Conservation (phyloP, 1,140 invertebrate species). For the Rhizoglyphus robini region DNA sequence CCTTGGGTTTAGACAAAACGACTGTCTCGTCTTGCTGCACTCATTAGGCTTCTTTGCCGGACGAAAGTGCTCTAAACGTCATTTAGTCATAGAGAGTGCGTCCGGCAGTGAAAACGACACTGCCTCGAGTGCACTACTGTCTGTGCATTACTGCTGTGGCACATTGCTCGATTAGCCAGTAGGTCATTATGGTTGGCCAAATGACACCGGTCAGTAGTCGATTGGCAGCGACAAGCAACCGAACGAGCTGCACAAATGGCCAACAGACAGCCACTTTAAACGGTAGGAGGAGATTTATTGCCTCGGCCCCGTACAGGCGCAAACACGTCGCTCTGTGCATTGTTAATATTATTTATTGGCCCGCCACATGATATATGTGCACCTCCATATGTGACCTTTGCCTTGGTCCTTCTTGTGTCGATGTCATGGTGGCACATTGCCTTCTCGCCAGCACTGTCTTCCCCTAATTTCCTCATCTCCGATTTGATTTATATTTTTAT, state of each 20-base stretch:
- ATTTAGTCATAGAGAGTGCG: background rate
- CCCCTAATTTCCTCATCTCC: slow-evolving; percentile 4
- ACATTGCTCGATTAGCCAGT: background rate
- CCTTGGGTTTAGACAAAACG: background rate
- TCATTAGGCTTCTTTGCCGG: background rate
- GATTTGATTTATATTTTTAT: slow-evolving; percentile 6
- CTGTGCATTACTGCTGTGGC: too few species aligned
- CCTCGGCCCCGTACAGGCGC: background rate
- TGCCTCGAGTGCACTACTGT: background rate
- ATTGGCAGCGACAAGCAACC: too few species aligned
- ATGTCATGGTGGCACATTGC: background rate
- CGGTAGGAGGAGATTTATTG: slow-evolving; percentile 17
- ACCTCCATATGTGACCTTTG: slow-evolving; percentile 13
- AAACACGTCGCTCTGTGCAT: background rate
- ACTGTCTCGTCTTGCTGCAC: background rate
- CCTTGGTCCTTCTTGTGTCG: background rate
- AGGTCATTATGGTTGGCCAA: slow-evolving; percentile 7
- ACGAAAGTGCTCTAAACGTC: background rate
- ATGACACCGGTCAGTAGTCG: slow-evolving; percentile 1
- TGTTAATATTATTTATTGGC: background rate
- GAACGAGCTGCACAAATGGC: background rate
- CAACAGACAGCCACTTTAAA: background rate
- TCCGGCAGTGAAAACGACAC: background rate
- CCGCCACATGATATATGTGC: background rate
- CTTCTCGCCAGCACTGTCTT: background rate